These are phyloP conservation scores for Phrixothrix hirtus DNA, from an alignment of 2,888 invertebrate genomes.

Conservation along the genomic window DNA sequence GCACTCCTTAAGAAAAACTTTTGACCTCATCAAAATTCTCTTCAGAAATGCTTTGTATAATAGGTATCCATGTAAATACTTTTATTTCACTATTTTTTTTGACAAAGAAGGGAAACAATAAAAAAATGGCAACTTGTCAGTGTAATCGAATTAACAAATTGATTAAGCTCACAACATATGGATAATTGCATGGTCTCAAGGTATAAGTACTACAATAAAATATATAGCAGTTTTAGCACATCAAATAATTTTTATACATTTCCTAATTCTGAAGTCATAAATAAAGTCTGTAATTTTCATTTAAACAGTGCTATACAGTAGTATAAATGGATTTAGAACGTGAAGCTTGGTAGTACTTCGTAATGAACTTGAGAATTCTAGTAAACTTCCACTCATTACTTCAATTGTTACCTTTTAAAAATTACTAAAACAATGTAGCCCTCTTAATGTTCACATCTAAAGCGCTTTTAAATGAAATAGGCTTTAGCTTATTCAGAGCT, in stretches of 20 bases:
- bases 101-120: too few species aligned
- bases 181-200: background rate
- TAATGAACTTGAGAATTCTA: slow-evolving; percentile 10
- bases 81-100: too few species aligned
- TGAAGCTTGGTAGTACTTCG: slow-evolving; percentile 11
- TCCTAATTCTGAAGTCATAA: too few species aligned
- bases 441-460: too few species aligned
- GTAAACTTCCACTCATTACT: too few species aligned
- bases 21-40: slow-evolving; percentile 1
- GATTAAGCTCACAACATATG: background rate
- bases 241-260: slow-evolving; percentile 6
- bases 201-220: background rate
- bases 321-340: slow-evolving; percentile 4
- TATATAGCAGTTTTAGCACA: background rate
- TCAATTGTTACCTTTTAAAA: too few species aligned
- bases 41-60: background rate
- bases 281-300: slow-evolving; percentile 21
- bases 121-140: slow-evolving; percentile 1
- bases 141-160: background rate
- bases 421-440: too few species aligned
- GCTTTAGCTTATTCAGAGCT: too few species aligned
- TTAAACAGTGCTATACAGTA: slow-evolving; percentile 8
- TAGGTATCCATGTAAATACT: too few species aligned
- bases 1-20: background rate
- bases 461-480: too few species aligned